phyloP scores from a whole-genome alignment of 1,140 invertebrate species.

The Aricia agestis region DNA sequence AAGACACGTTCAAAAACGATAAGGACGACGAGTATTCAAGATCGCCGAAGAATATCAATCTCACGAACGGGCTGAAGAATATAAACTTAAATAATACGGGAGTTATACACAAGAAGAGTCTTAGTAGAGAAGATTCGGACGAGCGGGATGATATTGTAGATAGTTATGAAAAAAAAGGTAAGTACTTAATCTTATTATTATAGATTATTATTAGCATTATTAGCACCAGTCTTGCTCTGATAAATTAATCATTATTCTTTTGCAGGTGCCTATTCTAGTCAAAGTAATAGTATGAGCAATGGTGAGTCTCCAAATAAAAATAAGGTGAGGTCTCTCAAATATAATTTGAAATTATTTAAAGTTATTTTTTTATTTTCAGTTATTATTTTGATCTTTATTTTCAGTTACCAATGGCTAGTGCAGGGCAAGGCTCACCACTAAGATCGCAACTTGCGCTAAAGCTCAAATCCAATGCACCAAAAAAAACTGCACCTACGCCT shows the following conservation, averaged over 20 bases:
- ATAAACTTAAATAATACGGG: constrained; percentile 63
- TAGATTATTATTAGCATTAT: too few species aligned
- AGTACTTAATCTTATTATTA: constrained; percentile 17
- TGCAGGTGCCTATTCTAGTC: constrained; percentile 56
- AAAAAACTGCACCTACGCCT: constrained; percentile 64
- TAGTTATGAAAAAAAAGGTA: constrained; percentile 61
- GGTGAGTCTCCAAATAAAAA: constrained; percentile 68
- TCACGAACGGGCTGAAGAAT: constrained; percentile 62
- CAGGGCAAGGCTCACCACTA: constrained; percentile 79
- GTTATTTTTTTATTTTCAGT: too few species aligned
- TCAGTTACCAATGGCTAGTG: constrained; percentile 67
- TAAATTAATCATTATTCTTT: constrained; percentile 17
- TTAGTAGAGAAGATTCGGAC: constrained; percentile 55
- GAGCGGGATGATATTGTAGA: constrained; percentile 52
- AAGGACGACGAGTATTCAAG: constrained; percentile 52
- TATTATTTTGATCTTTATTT: constrained; percentile 23
- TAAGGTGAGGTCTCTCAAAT: constrained; percentile 42
- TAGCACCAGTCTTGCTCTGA: too few species aligned
- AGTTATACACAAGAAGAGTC: constrained; percentile 55
- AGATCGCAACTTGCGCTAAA: constrained; percentile 80
- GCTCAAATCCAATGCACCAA: constrained; percentile 77
- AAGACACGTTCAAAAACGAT: constrained; percentile 53
- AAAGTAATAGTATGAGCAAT: constrained; percentile 59
- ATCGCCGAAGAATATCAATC: constrained; percentile 67
- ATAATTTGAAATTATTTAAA: too few species aligned